Evolutionary conservation across 1,140 invertebrate species (phyloP), one percentile per base, ranked within the genome.

Genomic region (Atta cephalotes): DNA sequence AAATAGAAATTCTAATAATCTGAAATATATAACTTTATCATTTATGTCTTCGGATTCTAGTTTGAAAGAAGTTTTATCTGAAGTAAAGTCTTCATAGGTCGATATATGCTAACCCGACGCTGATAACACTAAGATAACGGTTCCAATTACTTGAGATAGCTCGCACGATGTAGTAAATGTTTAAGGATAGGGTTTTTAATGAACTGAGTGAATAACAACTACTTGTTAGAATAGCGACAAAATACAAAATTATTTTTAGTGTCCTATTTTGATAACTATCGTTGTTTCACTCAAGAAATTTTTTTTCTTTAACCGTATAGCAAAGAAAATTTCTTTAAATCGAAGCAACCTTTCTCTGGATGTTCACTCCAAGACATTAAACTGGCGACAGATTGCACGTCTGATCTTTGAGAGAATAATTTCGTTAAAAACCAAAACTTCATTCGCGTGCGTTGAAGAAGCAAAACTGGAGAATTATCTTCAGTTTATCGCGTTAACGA

Each of bases 61-160:
- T 21, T 25, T 62, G 7, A 53, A 18, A 35, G 12, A 66, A 21
- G 6, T 28, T 39, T 60, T 51, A 79, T 31, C 60, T 66, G 10
- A 51, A 45, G 2, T 49, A 12, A 65, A 78, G 62, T 53, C 39
- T 62, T 53, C 49, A 66, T 51, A 63, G 7, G 28, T 53, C 7
- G 25, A 16, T 35, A 31, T 53, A 79, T 79, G 28, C 10, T 66
- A 66, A 78, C 21, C 35, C 39, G 58, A 21, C 35, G 21, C 39
- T 78, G 76, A 80, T 80, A 66, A 66, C 25, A 16, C 12, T 5
- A 3, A 53, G 78, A 80, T 68, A 80, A 68, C 35, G n/a, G 18
- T 68, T 68, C 28, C 49, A 56, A 80, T 81, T 66, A 81, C 35
- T 58, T 21, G 31, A 56, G 63, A 81, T 70, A 66, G 28, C 28